Evolutionary conservation across 2,797 vertebrate genomes (phyloP), one percentile per base, ranked within the genome.

Genomic region (Enoplosus armatus): DNA sequence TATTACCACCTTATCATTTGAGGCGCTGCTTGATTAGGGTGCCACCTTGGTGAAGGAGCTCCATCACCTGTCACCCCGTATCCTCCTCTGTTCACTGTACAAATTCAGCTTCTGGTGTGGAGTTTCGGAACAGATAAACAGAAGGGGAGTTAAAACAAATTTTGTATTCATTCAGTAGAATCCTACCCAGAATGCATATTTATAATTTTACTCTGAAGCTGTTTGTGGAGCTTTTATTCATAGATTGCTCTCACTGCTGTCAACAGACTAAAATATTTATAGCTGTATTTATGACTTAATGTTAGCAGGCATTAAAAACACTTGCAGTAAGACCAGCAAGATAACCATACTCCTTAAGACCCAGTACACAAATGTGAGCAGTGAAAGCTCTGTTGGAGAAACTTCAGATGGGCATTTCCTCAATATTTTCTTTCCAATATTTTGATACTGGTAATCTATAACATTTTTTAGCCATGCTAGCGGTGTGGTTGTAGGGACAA

Each of bases 1-100:
- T 54, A 35, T 85, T 71, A 68, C 43, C 62, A n/a, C 12, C 22
- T 58, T 61, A 70, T 77, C 61, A 55, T 72, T 58, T 29, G 24
- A 79, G 47, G 4, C 5, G 27, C 62, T 20, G 56, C 43, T 62
- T 43, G 76, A 65, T 68, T 50, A 0, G 1, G 51, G 12, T 64
- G 39, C 50, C 67, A 51, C 37, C 50, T 24, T 27, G 20, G 31
- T 26, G n/a, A 79, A 61, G 39, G 43, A 59, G 68, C 11, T 68
- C 27, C 37, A 37, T 77, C 62, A 51, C n/a, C 45, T 22, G 39
- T 3, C 61, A 35, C 18, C 15, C 26, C 14, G 55, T 50, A 33
- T 63, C 39, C 45, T 22, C 8, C 47, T 20, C 39, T 18, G 37
- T 29, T 45, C 29, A 24, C 47, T 59, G 55, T 12, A 43, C 56